phyloP scores from a whole-genome alignment of 2,797 vertebrate species.

The Centroberyx gerrardi region DNA sequence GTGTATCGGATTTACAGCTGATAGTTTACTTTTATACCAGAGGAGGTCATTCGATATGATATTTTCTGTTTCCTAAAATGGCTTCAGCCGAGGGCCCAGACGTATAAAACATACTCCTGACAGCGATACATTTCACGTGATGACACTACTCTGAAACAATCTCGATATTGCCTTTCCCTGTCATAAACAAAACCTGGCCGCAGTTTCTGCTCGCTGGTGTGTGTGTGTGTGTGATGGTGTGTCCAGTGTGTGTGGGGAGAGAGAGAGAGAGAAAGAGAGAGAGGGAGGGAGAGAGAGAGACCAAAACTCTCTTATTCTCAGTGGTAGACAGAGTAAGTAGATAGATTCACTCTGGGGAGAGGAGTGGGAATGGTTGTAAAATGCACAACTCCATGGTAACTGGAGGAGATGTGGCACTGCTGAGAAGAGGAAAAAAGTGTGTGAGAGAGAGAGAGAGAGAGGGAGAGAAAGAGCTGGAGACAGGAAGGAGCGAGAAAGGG shows the following conservation, averaged over 20 bases:
- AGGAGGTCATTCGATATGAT: constrained; percentile 84
- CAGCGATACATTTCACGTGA: constrained; percentile 84
- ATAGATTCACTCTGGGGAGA: constrained; percentile 70
- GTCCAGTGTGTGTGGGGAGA: constrained; percentile 32
- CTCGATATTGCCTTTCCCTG: constrained; percentile 84
- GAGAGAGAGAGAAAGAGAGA: constrained; percentile 26
- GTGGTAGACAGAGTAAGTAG: constrained; percentile 62
- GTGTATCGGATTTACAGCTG: constrained; percentile 81
- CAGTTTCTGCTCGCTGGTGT: constrained; percentile 61
- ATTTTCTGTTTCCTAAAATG: constrained; percentile 86
- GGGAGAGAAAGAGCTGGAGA: neutral
- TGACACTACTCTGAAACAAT: constrained; percentile 86
- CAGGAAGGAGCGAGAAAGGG: constrained; percentile 17
- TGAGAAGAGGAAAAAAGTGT: constrained; percentile 57
- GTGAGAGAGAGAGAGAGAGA: constrained; percentile 9
- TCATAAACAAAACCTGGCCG: constrained; percentile 85
- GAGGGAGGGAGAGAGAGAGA: constrained; percentile 46
- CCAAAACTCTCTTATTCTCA: constrained; percentile 68
- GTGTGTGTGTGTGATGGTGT: constrained; percentile 52
- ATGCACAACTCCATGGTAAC: constrained; percentile 70
- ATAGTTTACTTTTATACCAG: constrained; percentile 84
- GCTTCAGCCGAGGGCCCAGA: constrained; percentile 77
- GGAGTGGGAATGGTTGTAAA: constrained; percentile 69
- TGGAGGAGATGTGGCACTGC: constrained; percentile 65
- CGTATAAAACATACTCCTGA: constrained; percentile 81